Evolutionary conservation across 2,113 vertebrate species (phyloP), one percentile per base, ranked within the genome.

Genomic region (Halichoerus grypus): DNA sequence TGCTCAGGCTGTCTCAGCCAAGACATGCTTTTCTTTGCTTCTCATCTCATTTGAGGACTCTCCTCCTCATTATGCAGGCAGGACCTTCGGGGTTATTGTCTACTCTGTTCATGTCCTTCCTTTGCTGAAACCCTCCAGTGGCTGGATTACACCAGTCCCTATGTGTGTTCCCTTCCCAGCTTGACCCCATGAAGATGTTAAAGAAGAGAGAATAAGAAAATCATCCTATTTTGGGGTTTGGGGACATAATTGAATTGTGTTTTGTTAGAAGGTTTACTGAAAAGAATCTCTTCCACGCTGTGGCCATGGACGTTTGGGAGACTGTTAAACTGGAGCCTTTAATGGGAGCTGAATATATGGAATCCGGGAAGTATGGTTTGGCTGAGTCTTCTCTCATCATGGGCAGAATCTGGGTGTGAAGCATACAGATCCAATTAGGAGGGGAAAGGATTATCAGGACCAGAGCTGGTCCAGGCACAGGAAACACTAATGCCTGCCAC

Each of bases 351-450:
- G 80, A 49, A 86, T 92, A 95, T 21, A 80, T 8, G 59, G 89
- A 86, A 93, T 95, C 61, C 26, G 93, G 88, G 57, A 95, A 89
- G 49, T 26, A 77, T 31, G 19, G 39, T 21, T 74, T 97, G 67
- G 26, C 39, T 81, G 72, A 85, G 16, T 90, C 81, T 92, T 96
- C 39, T 94, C 31, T 94, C 88, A 39, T 28, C 46, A 53, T 36
- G 49, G 42, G 16, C 63, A 88, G 88, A 61, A 94, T 92, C 90
- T 97, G 77, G 49, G 46, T 95, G 49, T 91, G 88, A 96, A 89
- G 42, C 42, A 72, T 71, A 57, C 18, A 93, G 91, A 81, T 93
- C 77, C 53, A 93, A 86, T 96, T 96, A 95, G 87, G 31, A 96
- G 33, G 80, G 67, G 55, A 97, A 97, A 55, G 72, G 77, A 95